Conservation (phyloP, 2,888 invertebrate species). For the Palloptera scutellata region DNA sequence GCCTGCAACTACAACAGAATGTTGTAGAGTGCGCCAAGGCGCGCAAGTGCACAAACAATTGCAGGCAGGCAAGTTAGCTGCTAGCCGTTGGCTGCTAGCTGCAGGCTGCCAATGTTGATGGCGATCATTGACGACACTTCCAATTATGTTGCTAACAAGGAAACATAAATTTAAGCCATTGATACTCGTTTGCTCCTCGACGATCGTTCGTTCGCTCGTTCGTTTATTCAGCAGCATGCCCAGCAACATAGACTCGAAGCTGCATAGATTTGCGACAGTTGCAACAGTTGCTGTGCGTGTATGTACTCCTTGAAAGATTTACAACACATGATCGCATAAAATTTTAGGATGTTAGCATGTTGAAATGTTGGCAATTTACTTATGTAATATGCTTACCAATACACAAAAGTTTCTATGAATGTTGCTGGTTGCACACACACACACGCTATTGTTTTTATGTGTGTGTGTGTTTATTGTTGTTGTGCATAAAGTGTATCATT, state of each 20-base stretch:
- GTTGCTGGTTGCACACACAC: not conserved
- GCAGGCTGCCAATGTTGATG: slow-evolving; percentile 4
- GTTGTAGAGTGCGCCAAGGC: too few relatives aligned
- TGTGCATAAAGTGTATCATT: slow-evolving; percentile 34
- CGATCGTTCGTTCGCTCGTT: not conserved
- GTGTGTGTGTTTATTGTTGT: not conserved
- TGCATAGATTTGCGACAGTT: slow-evolving; percentile 9
- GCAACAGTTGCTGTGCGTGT: slow-evolving; percentile 4
- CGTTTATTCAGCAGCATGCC: not conserved
- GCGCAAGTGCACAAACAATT: too few relatives aligned
- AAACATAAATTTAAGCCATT: slow-evolving; percentile 47
- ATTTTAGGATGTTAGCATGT: slow-evolving; percentile 13
- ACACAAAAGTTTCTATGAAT: not conserved
- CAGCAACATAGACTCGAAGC: not conserved
- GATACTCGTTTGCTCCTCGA: slow-evolving; percentile 23
- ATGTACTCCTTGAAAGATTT: slow-evolving; percentile 18
- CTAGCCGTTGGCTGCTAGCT: slow-evolving; percentile 13
- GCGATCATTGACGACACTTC: slow-evolving; percentile 48
- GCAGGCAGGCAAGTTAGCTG: too few relatives aligned
- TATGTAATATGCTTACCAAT: slow-evolving; percentile 1
- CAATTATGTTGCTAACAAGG: slow-evolving; percentile 48
- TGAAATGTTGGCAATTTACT: not conserved
- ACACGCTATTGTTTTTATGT: not conserved
- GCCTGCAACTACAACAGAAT: too few relatives aligned
- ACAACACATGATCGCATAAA: slow-evolving; percentile 30